phyloP scores from a whole-genome alignment of 2,888 invertebrate species.

The Chalcosyrphus nemorum region DNA sequence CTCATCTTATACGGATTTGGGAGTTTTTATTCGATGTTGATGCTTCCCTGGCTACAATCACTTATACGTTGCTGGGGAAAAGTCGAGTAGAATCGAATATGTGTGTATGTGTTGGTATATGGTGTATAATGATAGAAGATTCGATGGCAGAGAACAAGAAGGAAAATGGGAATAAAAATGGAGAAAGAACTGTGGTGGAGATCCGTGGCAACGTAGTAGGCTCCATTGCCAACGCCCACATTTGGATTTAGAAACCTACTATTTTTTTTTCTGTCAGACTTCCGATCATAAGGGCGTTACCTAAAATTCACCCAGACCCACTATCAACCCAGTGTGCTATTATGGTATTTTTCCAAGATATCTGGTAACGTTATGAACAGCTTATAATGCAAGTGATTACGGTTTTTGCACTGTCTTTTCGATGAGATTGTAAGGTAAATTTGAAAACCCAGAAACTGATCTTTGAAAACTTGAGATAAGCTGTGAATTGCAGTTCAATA shows the following conservation, averaged over 20 bases:
- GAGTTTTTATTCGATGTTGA: constrained; percentile 52
- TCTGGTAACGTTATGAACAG: no score
- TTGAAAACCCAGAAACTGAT: no score
- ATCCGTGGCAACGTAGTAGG: constrained; percentile 19
- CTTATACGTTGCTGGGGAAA: neutral
- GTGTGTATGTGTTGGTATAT: neutral
- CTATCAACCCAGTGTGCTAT: no score
- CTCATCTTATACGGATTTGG: constrained; percentile 60
- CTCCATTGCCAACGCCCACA: constrained; percentile 33
- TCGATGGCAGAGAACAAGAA: neutral
- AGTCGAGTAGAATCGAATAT: neutral
- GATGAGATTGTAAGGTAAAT: no score
- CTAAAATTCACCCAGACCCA: no score
- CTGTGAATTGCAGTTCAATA: no score
- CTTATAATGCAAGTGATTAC: no score
- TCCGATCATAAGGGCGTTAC: no score
- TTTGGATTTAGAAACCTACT: neutral
- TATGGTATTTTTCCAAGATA: no score
- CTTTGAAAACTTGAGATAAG: no score
- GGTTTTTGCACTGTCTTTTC: no score
- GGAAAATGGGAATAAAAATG: constrained; percentile 2
- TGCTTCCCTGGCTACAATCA: constrained; percentile 29
- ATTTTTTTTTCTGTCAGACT: neutral
- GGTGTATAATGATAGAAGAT: neutral
- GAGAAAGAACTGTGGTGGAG: constrained; percentile 6